These are phyloP conservation scores for Microdon myrmicae DNA, from an alignment of 2,888 invertebrate species.

Conservation along the genomic window DNA sequence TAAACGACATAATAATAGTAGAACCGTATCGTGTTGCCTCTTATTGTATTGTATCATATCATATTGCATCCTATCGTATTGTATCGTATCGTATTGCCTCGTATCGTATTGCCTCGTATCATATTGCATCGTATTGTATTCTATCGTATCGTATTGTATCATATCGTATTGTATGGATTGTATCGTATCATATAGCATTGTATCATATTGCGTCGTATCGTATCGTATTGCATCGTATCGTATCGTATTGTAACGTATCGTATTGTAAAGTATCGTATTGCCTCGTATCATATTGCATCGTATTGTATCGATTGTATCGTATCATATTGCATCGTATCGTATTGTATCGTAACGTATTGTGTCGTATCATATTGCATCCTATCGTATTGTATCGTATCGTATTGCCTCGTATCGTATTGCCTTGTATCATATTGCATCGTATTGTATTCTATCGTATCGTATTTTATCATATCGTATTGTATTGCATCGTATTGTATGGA, in stretches of 20 bases:
- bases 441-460: slow-evolving; percentile 1
- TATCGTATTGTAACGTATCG: slow-evolving; percentile 2
- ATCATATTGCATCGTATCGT: slow-evolving; percentile 3
- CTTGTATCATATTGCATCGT: slow-evolving; percentile 1
- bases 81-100: too few species aligned
- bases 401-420: neutral
- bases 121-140: slow-evolving; percentile 1
- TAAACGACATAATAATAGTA: too few species aligned
- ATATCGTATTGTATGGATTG: neutral
- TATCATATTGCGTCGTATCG: neutral
- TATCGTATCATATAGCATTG: neutral
- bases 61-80: too few species aligned
- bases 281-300: neutral
- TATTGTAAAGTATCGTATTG: slow-evolving; percentile 1
- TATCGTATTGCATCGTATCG: slow-evolving; percentile 1
- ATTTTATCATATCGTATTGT: slow-evolving; percentile 2
- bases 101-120: too few species aligned
- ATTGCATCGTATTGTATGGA: slow-evolving; percentile 2
- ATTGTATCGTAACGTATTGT: slow-evolving; percentile 1
- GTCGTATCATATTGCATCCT: slow-evolving; percentile 1
- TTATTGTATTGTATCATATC: too few species aligned
- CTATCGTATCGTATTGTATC: slow-evolving; percentile 1
- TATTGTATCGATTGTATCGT: slow-evolving; percentile 3
- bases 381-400: slow-evolving; percentile 3
- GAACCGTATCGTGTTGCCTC: too few species aligned